These are phyloP conservation scores for Taenaris catops DNA, from an alignment of 2,888 invertebrate genomes.

Conservation along the genomic window DNA sequence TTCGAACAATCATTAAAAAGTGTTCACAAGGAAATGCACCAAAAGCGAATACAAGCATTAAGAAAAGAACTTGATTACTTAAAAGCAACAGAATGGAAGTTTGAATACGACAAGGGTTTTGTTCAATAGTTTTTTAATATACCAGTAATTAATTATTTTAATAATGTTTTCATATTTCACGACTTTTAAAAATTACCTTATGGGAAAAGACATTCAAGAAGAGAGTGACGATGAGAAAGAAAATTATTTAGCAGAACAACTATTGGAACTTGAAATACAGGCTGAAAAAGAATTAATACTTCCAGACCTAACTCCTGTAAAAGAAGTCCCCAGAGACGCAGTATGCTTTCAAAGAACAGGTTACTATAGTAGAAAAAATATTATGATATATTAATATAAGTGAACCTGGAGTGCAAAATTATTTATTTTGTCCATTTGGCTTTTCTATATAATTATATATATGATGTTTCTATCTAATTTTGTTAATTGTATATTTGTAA, in stretches of 20 bases:
- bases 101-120: constrained; percentile 85
- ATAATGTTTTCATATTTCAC: constrained; percentile 69
- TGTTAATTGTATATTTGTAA: no score
- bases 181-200: constrained; percentile 51
- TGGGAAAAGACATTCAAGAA: constrained; percentile 31
- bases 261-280: constrained; percentile 53
- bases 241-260: constrained; percentile 56
- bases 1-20: constrained; percentile 77
- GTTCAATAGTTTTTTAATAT: background rate
- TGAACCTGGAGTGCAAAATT: no score
- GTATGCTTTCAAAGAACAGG: constrained; percentile 61
- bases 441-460: no score
- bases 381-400: no score
- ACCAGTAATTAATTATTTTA: constrained; percentile 4
- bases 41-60: constrained; percentile 84
- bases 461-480: no score
- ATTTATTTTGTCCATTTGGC: no score
- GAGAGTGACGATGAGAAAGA: constrained; percentile 44
- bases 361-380: no score
- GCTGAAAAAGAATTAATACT: constrained; percentile 27
- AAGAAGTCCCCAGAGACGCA: constrained; percentile 35
- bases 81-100: constrained; percentile 91
- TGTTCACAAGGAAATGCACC: constrained; percentile 83
- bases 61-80: constrained; percentile 88
- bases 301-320: constrained; percentile 16